A percentile compares a stretch with the other conserved stretches of the same genome.
These are phyloP conservation scores for Seriola rivoliana DNA, from an alignment of 2,113 vertebrate species.

Conservation along the genomic window DNA sequence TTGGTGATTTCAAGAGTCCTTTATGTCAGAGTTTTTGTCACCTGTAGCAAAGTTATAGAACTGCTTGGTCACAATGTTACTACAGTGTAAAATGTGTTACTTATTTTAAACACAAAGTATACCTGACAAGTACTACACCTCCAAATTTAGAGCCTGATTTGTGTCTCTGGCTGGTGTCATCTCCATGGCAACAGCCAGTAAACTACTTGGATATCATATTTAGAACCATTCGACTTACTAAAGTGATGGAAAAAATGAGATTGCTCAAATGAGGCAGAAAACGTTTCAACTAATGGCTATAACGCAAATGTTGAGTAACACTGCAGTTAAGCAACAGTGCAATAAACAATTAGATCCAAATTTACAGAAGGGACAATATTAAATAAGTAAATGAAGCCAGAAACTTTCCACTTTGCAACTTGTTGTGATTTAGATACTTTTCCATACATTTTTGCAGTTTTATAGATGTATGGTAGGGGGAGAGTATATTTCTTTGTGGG, in stretches of 20 bases:
- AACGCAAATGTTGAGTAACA: not conserved
- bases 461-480: not conserved
- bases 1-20: not conserved
- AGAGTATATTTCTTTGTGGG: conserved; percentile 12
- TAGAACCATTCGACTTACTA: conserved; percentile 6
- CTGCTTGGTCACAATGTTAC: not conserved
- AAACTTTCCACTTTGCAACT: not conserved
- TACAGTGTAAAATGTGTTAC: not conserved
- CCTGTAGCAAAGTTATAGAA: not conserved
- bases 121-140: not conserved
- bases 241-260: not conserved
- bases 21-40: not conserved
- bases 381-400: not conserved
- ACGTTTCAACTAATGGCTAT: not conserved
- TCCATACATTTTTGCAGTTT: not conserved
- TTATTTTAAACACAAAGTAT: not conserved
- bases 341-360: not conserved
- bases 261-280: conserved; percentile 51
- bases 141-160: not conserved
- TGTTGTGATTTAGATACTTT: not conserved
- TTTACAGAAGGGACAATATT: not conserved
- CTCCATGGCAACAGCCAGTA: conserved; percentile 29
- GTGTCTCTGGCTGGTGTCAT: not conserved
- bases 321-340: not conserved
- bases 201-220: not conserved